Base-by-base conservation (phyloP, 2,888 invertebrate species). In the Apantesis nais region DNA sequence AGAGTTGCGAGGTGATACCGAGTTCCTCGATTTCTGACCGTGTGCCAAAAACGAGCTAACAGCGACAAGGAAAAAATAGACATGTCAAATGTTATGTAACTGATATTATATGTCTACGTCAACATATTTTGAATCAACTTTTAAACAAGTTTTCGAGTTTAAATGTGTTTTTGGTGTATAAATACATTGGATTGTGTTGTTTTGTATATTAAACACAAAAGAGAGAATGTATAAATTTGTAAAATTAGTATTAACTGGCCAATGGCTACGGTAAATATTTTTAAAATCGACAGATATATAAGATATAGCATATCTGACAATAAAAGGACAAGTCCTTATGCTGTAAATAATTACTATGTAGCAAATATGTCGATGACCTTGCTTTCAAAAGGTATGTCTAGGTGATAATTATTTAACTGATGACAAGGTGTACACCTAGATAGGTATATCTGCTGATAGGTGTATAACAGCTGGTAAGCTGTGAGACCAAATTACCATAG, bases 51-150 rank as follows among this genome's bases (percentile, higher is more conserved):
- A 69, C 81, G 88, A 90, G 89, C 89, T 85, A 90, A 90, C 90
- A 87, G 88, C 89, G 90, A 88, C 89, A 87, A 88, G 90, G 89
- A 92, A 93, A 93, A 93, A 94, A 93, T 93, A 93, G 89, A 89
- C 86, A 83, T 92, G 92, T 93, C 92, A 89, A 89, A 88, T 85
- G 84, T 93, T 92, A 86, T 86, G 86, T 85, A 88, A 88, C 80
- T 77, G 79, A 83, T 84, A 85, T 83, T 82, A 85, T 78, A 76
- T 73, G 72, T 77, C 78, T 82, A 80, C 81, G 79, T 86, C 84
- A 84, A 86, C 81, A 82, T 81, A 79, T 83, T 80, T 83, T 71
- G 74, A 74, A 78, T 79, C 67, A 76, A 75, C 64, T 74, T 67
- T 58, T 71, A 63, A 70, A 72, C 44, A 60, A 71, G n/a, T 73